A percentile compares a stretch with the other conserved stretches of the same genome.
These are phyloP conservation scores for Discoglossus pictus DNA, from an alignment of 2,797 vertebrate species.

Conservation along the genomic window DNA sequence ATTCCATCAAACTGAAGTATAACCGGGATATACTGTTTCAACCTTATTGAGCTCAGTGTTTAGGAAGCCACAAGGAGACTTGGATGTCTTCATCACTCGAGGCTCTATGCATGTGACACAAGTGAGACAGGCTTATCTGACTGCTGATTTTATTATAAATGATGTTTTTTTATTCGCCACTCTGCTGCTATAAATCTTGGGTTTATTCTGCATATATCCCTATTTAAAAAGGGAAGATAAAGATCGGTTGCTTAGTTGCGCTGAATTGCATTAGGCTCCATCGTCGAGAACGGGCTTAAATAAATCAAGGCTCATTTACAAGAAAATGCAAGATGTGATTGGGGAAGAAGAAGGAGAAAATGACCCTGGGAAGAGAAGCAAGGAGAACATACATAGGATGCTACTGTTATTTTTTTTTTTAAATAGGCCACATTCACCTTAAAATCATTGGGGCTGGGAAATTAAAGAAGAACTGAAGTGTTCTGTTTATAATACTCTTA, in stretches of 20 bases:
- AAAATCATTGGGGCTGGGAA: too few species aligned
- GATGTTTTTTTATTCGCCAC: constrained; percentile 8
- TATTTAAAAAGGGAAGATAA: constrained; percentile 31
- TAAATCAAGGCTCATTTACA: constrained; percentile 43
- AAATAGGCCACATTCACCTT: too few species aligned
- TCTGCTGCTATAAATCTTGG: constrained; percentile 24
- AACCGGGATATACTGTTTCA: too few species aligned
- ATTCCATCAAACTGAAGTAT: too few species aligned
- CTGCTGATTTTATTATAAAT: constrained; percentile 28
- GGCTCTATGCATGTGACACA: not conserved
- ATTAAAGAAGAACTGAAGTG: too few species aligned
- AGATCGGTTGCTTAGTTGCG: constrained; percentile 18
- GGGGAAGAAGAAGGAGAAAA: not conserved
- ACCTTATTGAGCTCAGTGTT: too few species aligned
- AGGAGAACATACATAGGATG: too few species aligned
- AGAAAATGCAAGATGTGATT: constrained; percentile 12
- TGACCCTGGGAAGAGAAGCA: constrained; percentile 11
- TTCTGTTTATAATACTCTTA: too few species aligned
- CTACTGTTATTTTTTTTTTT: too few species aligned
- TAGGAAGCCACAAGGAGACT: constrained; percentile 20
- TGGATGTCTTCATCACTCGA: constrained; percentile 12
- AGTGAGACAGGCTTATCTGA: constrained; percentile 34
- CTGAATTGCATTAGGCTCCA: constrained; percentile 26
- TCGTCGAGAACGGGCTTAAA: constrained; percentile 8
- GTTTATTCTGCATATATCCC: constrained; percentile 21